Conservation (phyloP, 2,888 invertebrate genomes). For the Hofmannophila pseudospretella region DNA sequence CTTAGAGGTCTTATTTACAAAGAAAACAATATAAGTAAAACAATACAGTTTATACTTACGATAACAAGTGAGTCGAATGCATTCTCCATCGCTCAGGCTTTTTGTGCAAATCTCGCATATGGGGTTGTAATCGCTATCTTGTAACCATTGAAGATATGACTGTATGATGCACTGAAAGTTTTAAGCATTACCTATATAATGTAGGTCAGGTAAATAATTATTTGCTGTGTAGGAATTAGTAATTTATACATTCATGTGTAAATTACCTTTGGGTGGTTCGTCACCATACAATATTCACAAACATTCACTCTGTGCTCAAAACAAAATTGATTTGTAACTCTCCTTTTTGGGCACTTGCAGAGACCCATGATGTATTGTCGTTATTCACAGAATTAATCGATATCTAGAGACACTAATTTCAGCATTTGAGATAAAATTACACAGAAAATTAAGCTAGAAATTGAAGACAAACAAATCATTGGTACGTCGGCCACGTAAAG, state of each 20-base stretch:
- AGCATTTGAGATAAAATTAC: conserved; percentile 10
- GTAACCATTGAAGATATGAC: conserved; percentile 98
- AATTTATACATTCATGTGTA: too few relatives aligned
- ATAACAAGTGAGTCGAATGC: conserved; percentile 94
- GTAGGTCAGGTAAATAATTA: too few relatives aligned
- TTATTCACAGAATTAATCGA: not conserved
- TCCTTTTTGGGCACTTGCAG: conserved; percentile 98
- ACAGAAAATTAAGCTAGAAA: conserved; percentile 11
- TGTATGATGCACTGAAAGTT: conserved; percentile 95
- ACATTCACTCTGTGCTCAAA: conserved; percentile 99
- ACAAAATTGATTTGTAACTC: conserved; percentile 99
- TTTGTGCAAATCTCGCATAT: conserved; percentile 94
- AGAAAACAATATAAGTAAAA: too few relatives aligned
- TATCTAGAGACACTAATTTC: conserved; percentile 6
- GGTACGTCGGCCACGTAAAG: conserved; percentile 50
- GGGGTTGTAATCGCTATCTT: conserved; percentile 98
- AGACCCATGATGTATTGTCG: conserved; percentile 86
- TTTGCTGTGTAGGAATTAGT: too few relatives aligned
- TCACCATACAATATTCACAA: conserved; percentile 98
- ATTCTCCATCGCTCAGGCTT: conserved; percentile 87
- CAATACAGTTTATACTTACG: conserved; percentile 84
- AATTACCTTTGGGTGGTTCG: conserved; percentile 94
- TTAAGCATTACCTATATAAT: too few relatives aligned
- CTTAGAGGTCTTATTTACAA: too few relatives aligned
- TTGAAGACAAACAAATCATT: conserved; percentile 29